Evolutionary conservation across 2,113 vertebrate species (phyloP).

Genomic region (Clarias magur): DNA sequence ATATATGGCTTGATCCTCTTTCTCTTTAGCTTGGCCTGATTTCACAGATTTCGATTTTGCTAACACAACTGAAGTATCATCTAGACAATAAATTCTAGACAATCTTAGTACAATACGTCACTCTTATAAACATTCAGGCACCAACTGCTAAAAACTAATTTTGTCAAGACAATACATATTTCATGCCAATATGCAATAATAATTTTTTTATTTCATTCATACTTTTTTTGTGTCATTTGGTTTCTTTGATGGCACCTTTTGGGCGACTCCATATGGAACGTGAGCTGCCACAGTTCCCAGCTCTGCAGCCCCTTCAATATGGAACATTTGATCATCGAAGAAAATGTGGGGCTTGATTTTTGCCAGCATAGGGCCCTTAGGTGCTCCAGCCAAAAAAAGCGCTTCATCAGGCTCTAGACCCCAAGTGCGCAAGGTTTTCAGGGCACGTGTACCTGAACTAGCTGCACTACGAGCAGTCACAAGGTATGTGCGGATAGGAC

Average conservation of each 20-base stretch:
- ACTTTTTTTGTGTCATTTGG: conserved; percentile 47
- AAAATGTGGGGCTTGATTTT: conserved; percentile 95
- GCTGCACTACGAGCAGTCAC: conserved; percentile 91
- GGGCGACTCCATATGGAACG: conserved; percentile 86
- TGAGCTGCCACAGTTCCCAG: conserved; percentile 89
- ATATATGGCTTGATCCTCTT: conserved; percentile 14
- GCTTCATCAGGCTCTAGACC: conserved; percentile 93
- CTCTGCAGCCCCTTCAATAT: conserved; percentile 88
- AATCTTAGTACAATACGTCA: neutral
- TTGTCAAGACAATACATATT: neutral
- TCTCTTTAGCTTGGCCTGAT: neutral
- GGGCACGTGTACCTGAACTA: conserved; percentile 88
- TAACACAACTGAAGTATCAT: neutral
- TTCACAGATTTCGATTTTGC: conserved; percentile 1
- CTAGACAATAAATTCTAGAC: neutral
- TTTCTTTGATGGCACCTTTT: conserved; percentile 66
- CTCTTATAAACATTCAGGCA: neutral
- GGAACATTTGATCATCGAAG: conserved; percentile 97
- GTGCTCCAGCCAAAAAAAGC: conserved; percentile 88
- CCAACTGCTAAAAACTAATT: neutral
- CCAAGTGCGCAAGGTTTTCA: conserved; percentile 93
- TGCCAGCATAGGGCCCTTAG: conserved; percentile 89
- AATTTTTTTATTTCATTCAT: neutral
- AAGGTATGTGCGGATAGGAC: conserved; percentile 92
- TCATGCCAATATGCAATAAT: neutral